Percentiles rank a stretch among this genome's conserved stretches.
phyloP scores from a whole-genome alignment of 2,113 vertebrate species.

The Albula glossodonta region DNA sequence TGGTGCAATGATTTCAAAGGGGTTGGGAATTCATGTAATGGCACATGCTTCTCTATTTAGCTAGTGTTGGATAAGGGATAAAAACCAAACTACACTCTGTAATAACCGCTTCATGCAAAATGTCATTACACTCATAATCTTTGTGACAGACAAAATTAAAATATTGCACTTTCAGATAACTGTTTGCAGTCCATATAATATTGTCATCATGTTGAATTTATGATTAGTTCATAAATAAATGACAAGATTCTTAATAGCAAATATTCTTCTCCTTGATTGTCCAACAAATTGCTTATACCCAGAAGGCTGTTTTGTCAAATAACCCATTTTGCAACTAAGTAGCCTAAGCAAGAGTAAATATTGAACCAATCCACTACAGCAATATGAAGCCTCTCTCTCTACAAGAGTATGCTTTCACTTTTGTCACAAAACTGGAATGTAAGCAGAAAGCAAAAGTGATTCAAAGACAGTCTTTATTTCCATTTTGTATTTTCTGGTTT shows the following conservation, averaged over 20 bases:
- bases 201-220: not conserved
- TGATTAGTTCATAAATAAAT: not conserved
- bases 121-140: not conserved
- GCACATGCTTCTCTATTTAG: slow-evolving; percentile 50
- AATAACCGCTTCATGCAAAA: not conserved
- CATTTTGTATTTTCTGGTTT: not conserved
- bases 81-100: slow-evolving; percentile 7
- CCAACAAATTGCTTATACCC: not conserved
- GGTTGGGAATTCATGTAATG: not conserved
- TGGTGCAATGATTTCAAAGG: not conserved
- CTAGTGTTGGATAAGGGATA: not conserved
- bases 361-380: slow-evolving; percentile 64
- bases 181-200: not conserved
- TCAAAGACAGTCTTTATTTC: not conserved
- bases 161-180: slow-evolving; percentile 28
- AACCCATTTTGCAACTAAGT: slow-evolving; percentile 33
- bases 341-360: slow-evolving; percentile 61
- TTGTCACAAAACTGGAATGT: slow-evolving; percentile 58
- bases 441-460: not conserved
- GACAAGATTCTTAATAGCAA: not conserved
- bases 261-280: not conserved
- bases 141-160: slow-evolving; percentile 17
- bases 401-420: slow-evolving; percentile 63
- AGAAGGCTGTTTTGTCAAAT: slow-evolving; percentile 1
- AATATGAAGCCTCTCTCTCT: slow-evolving; percentile 42